Base-by-base conservation (phyloP, 2,797 vertebrate genomes). In the Cercopithecus neglectus region DNA sequence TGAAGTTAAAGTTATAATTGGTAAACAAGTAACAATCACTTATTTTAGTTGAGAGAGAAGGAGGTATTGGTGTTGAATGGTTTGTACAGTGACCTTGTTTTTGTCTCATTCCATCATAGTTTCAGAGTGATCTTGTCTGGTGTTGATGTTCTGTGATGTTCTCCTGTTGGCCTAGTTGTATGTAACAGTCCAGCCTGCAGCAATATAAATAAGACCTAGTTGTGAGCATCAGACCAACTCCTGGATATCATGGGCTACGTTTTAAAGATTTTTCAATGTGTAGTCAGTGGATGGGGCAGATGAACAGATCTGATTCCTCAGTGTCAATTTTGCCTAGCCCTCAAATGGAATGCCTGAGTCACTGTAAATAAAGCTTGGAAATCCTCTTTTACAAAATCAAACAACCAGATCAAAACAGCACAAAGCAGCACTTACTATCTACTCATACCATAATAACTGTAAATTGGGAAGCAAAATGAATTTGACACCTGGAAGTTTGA, bases 401-500 rank as follows among this genome's bases (percentile, higher is more conserved):
- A 94, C 59, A 82, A 94, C 46, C 74, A 87, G 85, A 94, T 88
- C 84, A 96, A 90, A 95, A n/a, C 11, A 94, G 57, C 55, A 95
- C 74, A 85, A 86, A 89, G 67, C 53, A 95, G 10, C 14, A 70
- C 85, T 89, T 96, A 70, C 64, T 91, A 46, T 93, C 82, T 83
- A 83, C 86, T 85, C 75, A 17, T 30, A 16, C 19, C 8, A 78
- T 33, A 88, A 9, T 67, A 89, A 81, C 48, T 91, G 5, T 36
- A 91, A 72, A 90, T 88, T 95, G 41, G 59, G 78, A 94, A 95
- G 39, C 19, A 95, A 94, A 85, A 91, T 95, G 10, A 94, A 72
- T 95, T 89, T 84, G n/a, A 72, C 36, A 81, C 11, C 80, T 94
- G 41, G 83, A 97, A 92, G 50, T 94, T 89, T 96, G 67, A 96